phyloP scores from a whole-genome alignment of 2,113 vertebrate species.

The Australoheros scitulus region DNA sequence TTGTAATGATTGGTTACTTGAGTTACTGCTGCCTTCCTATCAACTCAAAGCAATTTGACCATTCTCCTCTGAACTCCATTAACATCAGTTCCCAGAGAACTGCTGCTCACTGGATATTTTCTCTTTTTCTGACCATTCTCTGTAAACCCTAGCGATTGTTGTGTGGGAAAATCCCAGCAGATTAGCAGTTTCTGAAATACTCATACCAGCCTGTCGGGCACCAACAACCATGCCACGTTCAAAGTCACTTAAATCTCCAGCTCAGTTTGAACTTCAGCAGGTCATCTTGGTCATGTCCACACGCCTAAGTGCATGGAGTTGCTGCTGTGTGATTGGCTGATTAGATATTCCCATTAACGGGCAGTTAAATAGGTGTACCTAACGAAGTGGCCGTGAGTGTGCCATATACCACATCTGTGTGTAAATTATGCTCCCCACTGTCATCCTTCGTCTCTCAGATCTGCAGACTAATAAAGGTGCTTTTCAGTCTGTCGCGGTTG shows the following conservation, averaged over 20 bases:
- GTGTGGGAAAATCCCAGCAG: too few relatives aligned
- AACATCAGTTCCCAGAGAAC: too few relatives aligned
- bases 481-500: slow-evolving; percentile 56
- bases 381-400: not conserved
- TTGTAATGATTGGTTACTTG: not conserved
- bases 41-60: too few relatives aligned
- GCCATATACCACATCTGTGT: not conserved
- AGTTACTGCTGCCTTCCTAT: too few relatives aligned
- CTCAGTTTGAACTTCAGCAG: not conserved
- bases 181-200: too few relatives aligned
- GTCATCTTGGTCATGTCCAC: not conserved
- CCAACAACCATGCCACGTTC: too few relatives aligned
- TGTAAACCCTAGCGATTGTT: too few relatives aligned
- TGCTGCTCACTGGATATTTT: too few relatives aligned
- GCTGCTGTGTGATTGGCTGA: not conserved
- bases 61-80: too few relatives aligned
- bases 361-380: not conserved
- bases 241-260: too few relatives aligned
- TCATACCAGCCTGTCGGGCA: too few relatives aligned
- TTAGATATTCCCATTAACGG: not conserved
- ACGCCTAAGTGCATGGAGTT: not conserved
- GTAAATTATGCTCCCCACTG: slow-evolving; percentile 27
- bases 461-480: slow-evolving; percentile 58
- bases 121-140: too few relatives aligned
- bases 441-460: slow-evolving; percentile 35